Evolutionary conservation across 2,888 invertebrate genomes (phyloP).

Genomic region (Thereva unica): DNA sequence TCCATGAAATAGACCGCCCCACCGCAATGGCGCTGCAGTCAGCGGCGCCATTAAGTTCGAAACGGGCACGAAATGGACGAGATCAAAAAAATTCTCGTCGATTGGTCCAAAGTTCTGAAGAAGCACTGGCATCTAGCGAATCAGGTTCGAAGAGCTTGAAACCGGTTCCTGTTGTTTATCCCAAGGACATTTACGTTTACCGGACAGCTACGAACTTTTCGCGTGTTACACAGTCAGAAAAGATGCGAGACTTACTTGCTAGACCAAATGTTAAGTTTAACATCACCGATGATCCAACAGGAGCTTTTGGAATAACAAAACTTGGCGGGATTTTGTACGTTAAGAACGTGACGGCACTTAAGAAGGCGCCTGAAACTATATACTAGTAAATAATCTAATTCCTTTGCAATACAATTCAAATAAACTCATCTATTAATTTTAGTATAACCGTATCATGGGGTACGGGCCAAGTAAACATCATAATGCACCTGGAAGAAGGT

Average conservation of each 20-base stretch:
- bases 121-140: conserved; percentile 44
- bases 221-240: conserved; percentile 59
- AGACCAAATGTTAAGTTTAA: conserved; percentile 48
- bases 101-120: conserved; percentile 46
- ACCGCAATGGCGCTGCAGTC: conserved; percentile 50
- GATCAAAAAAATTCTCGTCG: conserved; percentile 27
- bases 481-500: conserved; percentile 52
- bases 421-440: not conserved
- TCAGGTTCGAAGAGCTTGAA: conserved; percentile 40
- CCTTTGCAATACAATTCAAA: not conserved
- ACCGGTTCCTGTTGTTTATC: conserved; percentile 48
- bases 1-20: conserved; percentile 53
- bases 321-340: conserved; percentile 65
- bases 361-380: conserved; percentile 56
- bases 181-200: conserved; percentile 53
- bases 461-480: conserved; percentile 47
- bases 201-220: conserved; percentile 59
- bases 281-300: conserved; percentile 53
- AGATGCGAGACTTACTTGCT: conserved; percentile 48
- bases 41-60: conserved; percentile 3
- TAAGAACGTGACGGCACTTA: conserved; percentile 57
- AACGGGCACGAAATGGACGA: conserved; percentile 24
- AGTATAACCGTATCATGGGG: conserved; percentile 53
- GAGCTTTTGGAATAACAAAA: conserved; percentile 62
- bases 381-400: conserved; percentile 50